phyloP scores from a whole-genome alignment of 1,140 invertebrate genomes.

The Pygmarrhopalites habei region DNA sequence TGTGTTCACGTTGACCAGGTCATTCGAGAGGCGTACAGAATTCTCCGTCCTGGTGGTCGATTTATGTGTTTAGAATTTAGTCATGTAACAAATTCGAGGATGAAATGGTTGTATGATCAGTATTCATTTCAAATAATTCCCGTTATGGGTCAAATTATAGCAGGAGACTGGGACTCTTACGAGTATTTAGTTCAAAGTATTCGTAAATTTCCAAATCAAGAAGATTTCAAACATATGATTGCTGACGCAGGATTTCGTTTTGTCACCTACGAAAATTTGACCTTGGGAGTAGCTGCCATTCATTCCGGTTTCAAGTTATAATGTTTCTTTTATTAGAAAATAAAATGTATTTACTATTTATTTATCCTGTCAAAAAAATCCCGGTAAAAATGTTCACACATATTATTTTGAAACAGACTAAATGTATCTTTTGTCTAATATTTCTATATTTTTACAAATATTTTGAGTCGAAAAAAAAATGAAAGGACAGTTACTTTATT shows the following conservation, averaged over 20 bases:
- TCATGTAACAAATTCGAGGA: conserved; percentile 64
- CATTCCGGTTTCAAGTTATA: conserved; percentile 88
- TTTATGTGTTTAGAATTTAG: conserved; percentile 98
- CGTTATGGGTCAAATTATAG: conserved; percentile 85
- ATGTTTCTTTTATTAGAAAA: too few relatives aligned
- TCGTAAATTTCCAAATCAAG: conserved; percentile 89
- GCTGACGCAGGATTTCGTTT: conserved; percentile 74
- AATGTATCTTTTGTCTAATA: too few relatives aligned
- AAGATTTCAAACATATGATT: conserved; percentile 83
- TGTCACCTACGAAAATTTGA: conserved; percentile 82
- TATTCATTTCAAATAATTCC: conserved; percentile 99
- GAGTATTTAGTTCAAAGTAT: conserved; percentile 99
- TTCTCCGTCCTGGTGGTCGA: conserved; percentile 84
- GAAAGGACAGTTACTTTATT: too few relatives aligned
- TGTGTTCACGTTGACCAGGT: conserved; percentile 89
- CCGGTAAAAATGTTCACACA: too few relatives aligned
- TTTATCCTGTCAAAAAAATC: too few relatives aligned
- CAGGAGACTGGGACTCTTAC: conserved; percentile 92
- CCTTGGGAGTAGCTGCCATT: conserved; percentile 81
- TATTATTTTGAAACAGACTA: too few relatives aligned
- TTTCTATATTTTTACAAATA: too few relatives aligned
- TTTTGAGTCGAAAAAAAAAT: too few relatives aligned
- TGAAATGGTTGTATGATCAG: conserved; percentile 79
- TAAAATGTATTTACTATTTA: too few relatives aligned
- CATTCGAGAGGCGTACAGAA: conserved; percentile 83